These are phyloP conservation scores for Crax fasciolata DNA, from an alignment of 2,797 vertebrate genomes.

Conservation along the genomic window DNA sequence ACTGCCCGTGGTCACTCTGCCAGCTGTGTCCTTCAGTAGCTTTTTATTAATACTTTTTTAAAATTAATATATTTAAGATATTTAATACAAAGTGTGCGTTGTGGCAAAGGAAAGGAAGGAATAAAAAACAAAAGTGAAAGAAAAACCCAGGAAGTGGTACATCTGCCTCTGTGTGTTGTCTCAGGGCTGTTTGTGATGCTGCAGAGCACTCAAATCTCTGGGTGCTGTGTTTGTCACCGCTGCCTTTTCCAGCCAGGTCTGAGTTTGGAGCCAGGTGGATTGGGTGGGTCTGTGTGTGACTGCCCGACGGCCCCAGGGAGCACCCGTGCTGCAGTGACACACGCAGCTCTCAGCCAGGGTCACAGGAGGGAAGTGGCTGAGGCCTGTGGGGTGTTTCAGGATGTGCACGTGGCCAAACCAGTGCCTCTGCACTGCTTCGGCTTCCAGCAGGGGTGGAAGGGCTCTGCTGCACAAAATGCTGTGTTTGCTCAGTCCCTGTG, in stretches of 20 bases:
- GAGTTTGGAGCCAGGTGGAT: neutral
- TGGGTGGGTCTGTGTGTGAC: neutral
- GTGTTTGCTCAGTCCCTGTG: neutral
- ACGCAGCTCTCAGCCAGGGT: fast-evolving
- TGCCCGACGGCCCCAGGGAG: neutral
- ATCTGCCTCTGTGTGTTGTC: neutral
- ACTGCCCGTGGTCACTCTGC: slow-evolving; percentile 6
- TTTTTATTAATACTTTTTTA: slow-evolving; percentile 81
- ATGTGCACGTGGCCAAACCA: fast-evolving
- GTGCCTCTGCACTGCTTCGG: neutral
- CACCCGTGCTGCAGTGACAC: fast-evolving
- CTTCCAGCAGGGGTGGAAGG: neutral
- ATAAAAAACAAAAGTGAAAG: slow-evolving; percentile 48
- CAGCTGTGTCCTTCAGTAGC: slow-evolving; percentile 51
- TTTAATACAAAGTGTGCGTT: slow-evolving; percentile 75
- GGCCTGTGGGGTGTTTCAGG: neutral
- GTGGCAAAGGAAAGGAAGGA: slow-evolving; percentile 57
- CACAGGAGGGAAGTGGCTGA: neutral
- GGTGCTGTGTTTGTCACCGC: neutral
- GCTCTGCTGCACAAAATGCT: neutral
- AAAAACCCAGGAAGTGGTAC: neutral
- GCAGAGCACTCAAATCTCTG: fast-evolving
- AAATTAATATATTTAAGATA: slow-evolving; percentile 88
- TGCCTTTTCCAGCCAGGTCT: fast-evolving
- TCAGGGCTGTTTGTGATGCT: neutral